Evolutionary conservation across 1,140 invertebrate genomes (phyloP), one percentile per base, ranked within the genome.

Genomic region (Panonychus citri): DNA sequence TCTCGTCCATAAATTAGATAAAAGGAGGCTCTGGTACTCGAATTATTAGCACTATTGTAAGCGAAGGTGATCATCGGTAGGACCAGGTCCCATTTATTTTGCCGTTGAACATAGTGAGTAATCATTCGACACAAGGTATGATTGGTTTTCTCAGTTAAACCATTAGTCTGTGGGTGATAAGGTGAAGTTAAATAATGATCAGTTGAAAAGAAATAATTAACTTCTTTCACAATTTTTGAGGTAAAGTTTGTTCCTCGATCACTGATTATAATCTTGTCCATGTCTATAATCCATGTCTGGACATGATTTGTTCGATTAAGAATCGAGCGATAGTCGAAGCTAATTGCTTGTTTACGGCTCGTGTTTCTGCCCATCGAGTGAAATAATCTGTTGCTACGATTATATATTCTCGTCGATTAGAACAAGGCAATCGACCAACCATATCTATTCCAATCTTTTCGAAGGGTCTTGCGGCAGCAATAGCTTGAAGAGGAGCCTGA

Each of bases 361-460:
- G 59, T 3, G 59, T 59, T 54, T 64, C 60, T 17, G 43, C 37
- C 54, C 54, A 66, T 57, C 64, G 63, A 10, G 62, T 64, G 37
- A 63, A 65, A 28, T 63, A 65, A 52, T 66, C 64, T 12, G 53
- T 37, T 0, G 59, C 25, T 15, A 62, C 59, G 3, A 64, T 25
- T 24, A 67, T 62, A 51, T 64, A 65, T 34, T 53, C 55, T 34
- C 62, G 4, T 1, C 19, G 4, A 5, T 7, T 17, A 12, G 19
- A 17, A n/a, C 7, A 17, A 7, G 42, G 42, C 19, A 65, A 50
- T 10, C 60, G 61, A 2, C 64, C 64, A 17, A 62, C 17, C 30
- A 66, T 61, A 57, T 67, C 64, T 21, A 66, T 56, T 17, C 64
- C 64, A 5, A 63, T 53, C n/a, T 57, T 58, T 24, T 62, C 59